Evolutionary conservation across 2,113 vertebrate genomes (phyloP).

Genomic region (Hippoglossus stenolepis): DNA sequence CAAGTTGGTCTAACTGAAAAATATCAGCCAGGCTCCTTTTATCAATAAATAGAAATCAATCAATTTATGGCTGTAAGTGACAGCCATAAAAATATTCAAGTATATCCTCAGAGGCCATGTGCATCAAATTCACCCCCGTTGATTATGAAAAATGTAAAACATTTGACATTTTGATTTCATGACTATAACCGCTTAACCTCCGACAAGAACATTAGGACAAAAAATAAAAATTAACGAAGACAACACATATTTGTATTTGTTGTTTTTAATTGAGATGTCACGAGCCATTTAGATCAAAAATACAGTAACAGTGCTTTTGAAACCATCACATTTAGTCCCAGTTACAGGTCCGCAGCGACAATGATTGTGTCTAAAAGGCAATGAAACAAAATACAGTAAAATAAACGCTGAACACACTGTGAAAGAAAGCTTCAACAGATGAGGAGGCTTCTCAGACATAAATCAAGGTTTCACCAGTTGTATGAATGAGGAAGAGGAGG

Average conservation of each 20-base stretch:
- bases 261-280: slow-evolving; percentile 47
- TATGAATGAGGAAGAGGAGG: background rate
- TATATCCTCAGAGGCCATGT: no score
- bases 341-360: slow-evolving; percentile 8
- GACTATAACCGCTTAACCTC: background rate
- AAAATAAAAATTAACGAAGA: background rate
- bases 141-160: background rate
- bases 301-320: slow-evolving; percentile 27
- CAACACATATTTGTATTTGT: background rate
- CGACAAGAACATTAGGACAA: background rate
- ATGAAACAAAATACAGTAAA: slow-evolving; percentile 27
- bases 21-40: no score
- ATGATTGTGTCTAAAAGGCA: slow-evolving; percentile 14
- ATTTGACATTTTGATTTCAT: background rate
- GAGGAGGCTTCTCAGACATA: slow-evolving; percentile 5
- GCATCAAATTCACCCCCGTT: no score
- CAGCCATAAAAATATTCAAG: no score
- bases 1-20: no score
- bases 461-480: slow-evolving; percentile 1
- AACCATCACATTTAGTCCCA: slow-evolving; percentile 49
- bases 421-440: slow-evolving; percentile 6
- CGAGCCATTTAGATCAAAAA: slow-evolving; percentile 24
- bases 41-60: no score
- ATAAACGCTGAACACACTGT: slow-evolving; percentile 17
- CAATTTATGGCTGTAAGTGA: no score